Percentiles rank a stretch among this genome's conserved stretches.
These are phyloP conservation scores for Mus pahari DNA, from an alignment of 2,113 vertebrate genomes.

Conservation along the genomic window DNA sequence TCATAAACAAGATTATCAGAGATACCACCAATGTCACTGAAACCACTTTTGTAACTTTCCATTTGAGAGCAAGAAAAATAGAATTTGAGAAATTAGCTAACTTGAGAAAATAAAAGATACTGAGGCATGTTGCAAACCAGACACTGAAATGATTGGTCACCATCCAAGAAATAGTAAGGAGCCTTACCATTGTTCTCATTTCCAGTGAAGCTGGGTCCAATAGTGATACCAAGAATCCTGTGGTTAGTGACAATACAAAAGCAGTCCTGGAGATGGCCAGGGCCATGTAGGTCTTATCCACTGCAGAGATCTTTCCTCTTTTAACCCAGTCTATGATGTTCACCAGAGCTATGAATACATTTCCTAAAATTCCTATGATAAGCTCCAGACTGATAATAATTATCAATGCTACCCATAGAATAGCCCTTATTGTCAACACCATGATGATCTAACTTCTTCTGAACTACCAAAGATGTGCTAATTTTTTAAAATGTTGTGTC, in stretches of 20 bases:
- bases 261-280: slow-evolving; percentile 13
- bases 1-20: neutral
- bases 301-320: neutral
- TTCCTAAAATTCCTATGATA: neutral
- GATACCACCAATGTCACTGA: neutral
- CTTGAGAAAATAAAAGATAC: neutral
- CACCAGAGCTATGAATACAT: neutral
- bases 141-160: neutral
- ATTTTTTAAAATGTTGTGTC: neutral
- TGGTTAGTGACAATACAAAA: neutral
- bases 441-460: neutral
- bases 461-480: too few relatives aligned
- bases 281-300: neutral
- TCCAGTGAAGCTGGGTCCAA: neutral
- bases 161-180: fast-evolving
- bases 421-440: neutral
- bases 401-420: neutral
- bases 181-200: too few relatives aligned
- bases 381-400: neutral
- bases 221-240: fast-evolving
- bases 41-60: slow-evolving; percentile 31
- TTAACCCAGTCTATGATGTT: neutral
- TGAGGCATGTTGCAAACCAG: slow-evolving; percentile 1
- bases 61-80: slow-evolving; percentile 55
- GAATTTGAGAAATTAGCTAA: slow-evolving; percentile 45